Evolutionary conservation across 2,797 vertebrate genomes (phyloP), one percentile per base, ranked within the genome.

Genomic region (Cheracebus regulus): DNA sequence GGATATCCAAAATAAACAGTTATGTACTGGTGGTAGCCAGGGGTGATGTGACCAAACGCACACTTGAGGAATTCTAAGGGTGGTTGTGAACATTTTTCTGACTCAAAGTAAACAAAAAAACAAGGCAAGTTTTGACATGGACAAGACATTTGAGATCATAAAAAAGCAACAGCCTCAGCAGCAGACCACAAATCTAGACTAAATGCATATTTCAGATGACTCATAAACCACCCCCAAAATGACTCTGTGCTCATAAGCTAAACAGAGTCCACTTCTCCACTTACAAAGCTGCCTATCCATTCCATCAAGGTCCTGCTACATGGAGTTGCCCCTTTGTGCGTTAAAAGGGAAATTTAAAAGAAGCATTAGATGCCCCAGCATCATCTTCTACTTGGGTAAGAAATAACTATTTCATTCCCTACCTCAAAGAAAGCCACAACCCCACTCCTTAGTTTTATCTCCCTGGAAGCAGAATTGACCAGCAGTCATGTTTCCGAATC

Each of bases 31-130:
- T 93, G 93, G 96, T 44, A 95, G 97, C 85, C 94, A 76, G 92
- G 91, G 92, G 96, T 94, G 96, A 91, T 83, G 93, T 73, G 96
- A 95, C 81, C 97, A 86, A 96, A 92, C 0, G 58, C 96, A 92
- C 96, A 96, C 78, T 97, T 64, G 82, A 94, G 93, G 90, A 92
- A 90, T 95, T 97, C 72, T 93, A 95, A 97, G 80, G 95, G 79
- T 78, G 90, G 88, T 94, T 48, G 14, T 26, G 85, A 96, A 93
- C 95, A 84, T 81, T 87, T 84, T 87, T 85, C 90, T 76, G 92
- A 90, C 93, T 95, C 94, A 95, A 97, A 98, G 96, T 92, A 95
- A 97, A 97, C 96, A 97, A 76, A 97, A 93, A 92, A 96, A 95
- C 85, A 93, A 95, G 96, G 88, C 93, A 92, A 96, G 96, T 97